A percentile compares a stretch with the other conserved stretches of the same genome.
These are phyloP conservation scores for Hyppa rectilinea DNA, from an alignment of 2,888 invertebrate genomes.

Conservation along the genomic window DNA sequence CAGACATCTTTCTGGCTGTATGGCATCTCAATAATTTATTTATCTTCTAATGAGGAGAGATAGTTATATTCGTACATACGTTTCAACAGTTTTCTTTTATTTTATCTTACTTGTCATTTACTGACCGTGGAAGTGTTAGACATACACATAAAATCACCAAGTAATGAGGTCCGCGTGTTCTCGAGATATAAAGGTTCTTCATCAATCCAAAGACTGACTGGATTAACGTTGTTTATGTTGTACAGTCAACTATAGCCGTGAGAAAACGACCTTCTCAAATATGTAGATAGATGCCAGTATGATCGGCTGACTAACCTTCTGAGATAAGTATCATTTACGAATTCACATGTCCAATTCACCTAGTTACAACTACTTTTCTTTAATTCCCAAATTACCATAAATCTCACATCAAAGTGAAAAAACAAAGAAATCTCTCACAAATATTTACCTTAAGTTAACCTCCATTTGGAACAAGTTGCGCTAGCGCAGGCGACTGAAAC, in stretches of 20 bases:
- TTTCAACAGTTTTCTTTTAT: not conserved
- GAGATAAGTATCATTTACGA: slow-evolving; percentile 15
- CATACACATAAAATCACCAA: slow-evolving; percentile 5
- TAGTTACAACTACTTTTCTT: slow-evolving; percentile 18
- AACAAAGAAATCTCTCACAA: slow-evolving; percentile 52
- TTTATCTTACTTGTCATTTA: not conserved
- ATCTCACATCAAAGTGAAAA: slow-evolving; percentile 43
- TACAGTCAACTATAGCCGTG: slow-evolving; percentile 24
- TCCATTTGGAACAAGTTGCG: slow-evolving; percentile 48
- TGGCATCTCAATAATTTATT: not conserved
- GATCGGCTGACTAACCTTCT: slow-evolving; percentile 2
- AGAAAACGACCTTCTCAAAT: slow-evolving; percentile 47
- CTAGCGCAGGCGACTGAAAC: slow-evolving; percentile 40
- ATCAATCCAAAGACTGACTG: slow-evolving; percentile 29
- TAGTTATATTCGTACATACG: not conserved
- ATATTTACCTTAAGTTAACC: slow-evolving; percentile 61
- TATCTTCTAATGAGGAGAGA: not conserved
- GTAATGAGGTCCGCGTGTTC: slow-evolving; percentile 12
- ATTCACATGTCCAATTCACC: slow-evolving; percentile 35
- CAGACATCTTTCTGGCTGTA: no score
- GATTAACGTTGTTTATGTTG: slow-evolving; percentile 24
- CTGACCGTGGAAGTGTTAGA: not conserved
- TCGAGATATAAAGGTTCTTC: slow-evolving; percentile 17
- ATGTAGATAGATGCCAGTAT: not conserved
- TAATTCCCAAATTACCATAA: slow-evolving; percentile 42